Evolutionary conservation across 2,113 vertebrate species (phyloP).

Genomic region (Pelusios castaneus): DNA sequence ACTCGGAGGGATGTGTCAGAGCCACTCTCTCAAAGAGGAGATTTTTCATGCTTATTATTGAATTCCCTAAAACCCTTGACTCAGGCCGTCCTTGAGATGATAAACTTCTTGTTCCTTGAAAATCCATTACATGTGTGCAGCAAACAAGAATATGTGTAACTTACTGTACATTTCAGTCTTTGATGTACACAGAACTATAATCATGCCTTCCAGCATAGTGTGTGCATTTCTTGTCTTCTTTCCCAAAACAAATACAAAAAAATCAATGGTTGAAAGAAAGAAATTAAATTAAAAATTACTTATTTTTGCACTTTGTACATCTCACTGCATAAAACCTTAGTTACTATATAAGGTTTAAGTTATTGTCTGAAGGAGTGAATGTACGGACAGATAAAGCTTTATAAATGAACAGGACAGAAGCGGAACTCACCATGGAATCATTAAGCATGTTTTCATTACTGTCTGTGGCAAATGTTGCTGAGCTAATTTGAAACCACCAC

Average conservation of each 20-base stretch:
- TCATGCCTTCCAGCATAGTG: not conserved
- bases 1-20: constrained; percentile 28
- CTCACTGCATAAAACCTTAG: not conserved
- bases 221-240: not conserved
- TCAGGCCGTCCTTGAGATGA: constrained; percentile 47
- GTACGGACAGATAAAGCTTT: not conserved
- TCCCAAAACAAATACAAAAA: not conserved
- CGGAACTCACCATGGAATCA: not conserved
- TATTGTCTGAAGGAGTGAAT: not conserved
- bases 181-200: not conserved
- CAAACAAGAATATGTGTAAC: not conserved
- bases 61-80: constrained; percentile 40
- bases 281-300: not conserved
- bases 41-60: constrained; percentile 49
- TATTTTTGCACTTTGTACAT: not conserved
- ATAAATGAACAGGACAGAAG: not conserved
- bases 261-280: not conserved
- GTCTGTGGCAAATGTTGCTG: not conserved
- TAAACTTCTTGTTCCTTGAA: constrained; percentile 41
- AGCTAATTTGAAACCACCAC: not conserved
- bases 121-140: not conserved
- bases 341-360: not conserved
- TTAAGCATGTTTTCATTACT: not conserved
- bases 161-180: not conserved
- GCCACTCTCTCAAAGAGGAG: constrained; percentile 22